phyloP scores from a whole-genome alignment of 1,140 invertebrate species.

The Brachionus sp. region DNA sequence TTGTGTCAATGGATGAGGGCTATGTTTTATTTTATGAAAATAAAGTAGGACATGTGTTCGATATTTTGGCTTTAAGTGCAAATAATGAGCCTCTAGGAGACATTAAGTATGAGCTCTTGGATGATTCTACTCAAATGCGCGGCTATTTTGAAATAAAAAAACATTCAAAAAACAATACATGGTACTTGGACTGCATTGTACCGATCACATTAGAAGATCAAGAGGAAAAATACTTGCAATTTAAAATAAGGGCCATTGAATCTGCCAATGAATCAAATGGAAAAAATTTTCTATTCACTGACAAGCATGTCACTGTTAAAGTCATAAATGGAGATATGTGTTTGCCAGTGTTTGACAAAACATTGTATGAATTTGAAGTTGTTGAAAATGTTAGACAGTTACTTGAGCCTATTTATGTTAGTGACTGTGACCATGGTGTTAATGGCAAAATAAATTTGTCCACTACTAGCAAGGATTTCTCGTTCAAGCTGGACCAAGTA shows the following conservation, averaged over 20 bases:
- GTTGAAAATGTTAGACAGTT: slow-evolving; percentile 26
- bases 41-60: slow-evolving; percentile 26
- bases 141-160: slow-evolving; percentile 33
- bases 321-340: slow-evolving; percentile 39
- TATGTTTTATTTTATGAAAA: slow-evolving; percentile 44
- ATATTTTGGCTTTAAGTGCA: neutral
- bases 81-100: slow-evolving; percentile 18
- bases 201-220: neutral
- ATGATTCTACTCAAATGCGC: neutral
- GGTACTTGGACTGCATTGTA: slow-evolving; percentile 9
- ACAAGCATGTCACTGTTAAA: slow-evolving; percentile 21
- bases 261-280: neutral
- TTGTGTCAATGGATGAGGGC: slow-evolving; percentile 11
- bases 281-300: neutral
- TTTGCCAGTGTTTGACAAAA: slow-evolving; percentile 1
- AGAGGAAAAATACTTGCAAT: slow-evolving; percentile 18
- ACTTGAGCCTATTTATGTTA: slow-evolving; percentile 42
- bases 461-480: slow-evolving; percentile 10
- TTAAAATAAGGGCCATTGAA: slow-evolving; percentile 22
- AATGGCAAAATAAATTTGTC: slow-evolving; percentile 17
- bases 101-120: slow-evolving; percentile 10
- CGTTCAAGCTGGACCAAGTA: slow-evolving; percentile 3
- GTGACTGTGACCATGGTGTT: slow-evolving; percentile 39
- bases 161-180: neutral
- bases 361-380: slow-evolving; percentile 35